Base-by-base conservation (phyloP, 2,797 vertebrate species). In the Phalloptychus januarius region DNA sequence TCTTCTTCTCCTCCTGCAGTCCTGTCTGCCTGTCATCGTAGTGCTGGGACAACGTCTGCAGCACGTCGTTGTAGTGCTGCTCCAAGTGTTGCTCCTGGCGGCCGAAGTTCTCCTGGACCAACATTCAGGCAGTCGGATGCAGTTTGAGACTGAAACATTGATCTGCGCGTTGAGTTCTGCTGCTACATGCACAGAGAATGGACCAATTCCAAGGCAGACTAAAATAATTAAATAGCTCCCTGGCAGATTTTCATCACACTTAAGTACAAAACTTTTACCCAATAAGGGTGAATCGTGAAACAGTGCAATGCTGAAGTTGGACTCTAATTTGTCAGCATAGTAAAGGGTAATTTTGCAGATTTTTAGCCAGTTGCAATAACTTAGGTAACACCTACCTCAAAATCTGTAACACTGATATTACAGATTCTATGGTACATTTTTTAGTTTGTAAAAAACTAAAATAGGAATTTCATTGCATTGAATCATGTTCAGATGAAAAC, bases 31-130 rank as follows among this genome's bases (percentile, higher is more conserved):
- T 93, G 65, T 97, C 96, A 74, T 97, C 96, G 0, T 96, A 96
- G 11, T 96, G 95, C 86, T 97, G 96, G 25, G 97, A 96, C 38
- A 99, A 88, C 0, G 95, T 96, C 93, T 98, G 97, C 67, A 99
- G 94, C 70, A 99, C 96, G 0, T 98, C 96, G 0, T 97, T 96
- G 87, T 97, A 99, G 89, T 97, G 97, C 67, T 96, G 96, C 93
- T 99, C 98, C n/a, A 99, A 91, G 92, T 97, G 96, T 88, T 99
- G 96, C 90, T 99, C 98, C 79, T 97, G 97, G 50, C 96, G 97
- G 56, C 96, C 97, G 84, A 98, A 98, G 83, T 98, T 99, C 92
- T 99, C 98, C 98, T 99, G 94, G 42, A 94, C 5, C 20, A 2
- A 67, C 71, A 83, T 46, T 54, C 13, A 45, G 13, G 11, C 3